These are phyloP conservation scores for Papilio xuthus DNA, from an alignment of 1,140 invertebrate species.

Conservation along the genomic window DNA sequence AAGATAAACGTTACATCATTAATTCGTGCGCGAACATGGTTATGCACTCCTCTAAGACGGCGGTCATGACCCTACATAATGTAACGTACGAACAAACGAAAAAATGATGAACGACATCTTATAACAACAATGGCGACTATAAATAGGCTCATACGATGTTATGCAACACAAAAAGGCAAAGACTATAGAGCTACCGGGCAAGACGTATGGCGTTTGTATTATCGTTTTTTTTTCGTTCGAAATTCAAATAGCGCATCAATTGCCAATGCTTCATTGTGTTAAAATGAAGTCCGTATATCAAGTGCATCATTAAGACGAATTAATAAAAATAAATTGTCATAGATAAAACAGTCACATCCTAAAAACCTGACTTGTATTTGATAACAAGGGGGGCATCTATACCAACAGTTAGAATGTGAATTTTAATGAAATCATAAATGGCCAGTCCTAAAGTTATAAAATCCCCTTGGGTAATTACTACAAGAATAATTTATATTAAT, in stretches of 20 bases:
- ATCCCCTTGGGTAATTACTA: background rate
- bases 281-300: slow-evolving; percentile 16
- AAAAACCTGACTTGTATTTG: background rate
- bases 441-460: background rate
- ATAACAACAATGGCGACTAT: slow-evolving; percentile 13
- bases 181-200: slow-evolving; percentile 5
- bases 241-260: background rate
- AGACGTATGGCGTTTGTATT: background rate
- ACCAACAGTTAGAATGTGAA: background rate
- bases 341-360: background rate
- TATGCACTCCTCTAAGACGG: slow-evolving; percentile 12
- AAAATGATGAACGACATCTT: slow-evolving; percentile 22
- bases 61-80: slow-evolving; percentile 24
- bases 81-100: slow-evolving; percentile 1
- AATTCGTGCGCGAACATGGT: slow-evolving; percentile 7
- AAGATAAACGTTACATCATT: slow-evolving; percentile 25
- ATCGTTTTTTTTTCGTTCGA: background rate
- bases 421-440: background rate
- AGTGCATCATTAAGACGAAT: slow-evolving; percentile 5
- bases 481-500: slow-evolving; percentile 19
- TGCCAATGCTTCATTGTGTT: slow-evolving; percentile 4
- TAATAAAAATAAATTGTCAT: slow-evolving; percentile 7
- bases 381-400: background rate
- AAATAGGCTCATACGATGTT: background rate
- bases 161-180: background rate